Conservation (phyloP, 2,888 invertebrate species). For the Cantharis flavilabris region DNA sequence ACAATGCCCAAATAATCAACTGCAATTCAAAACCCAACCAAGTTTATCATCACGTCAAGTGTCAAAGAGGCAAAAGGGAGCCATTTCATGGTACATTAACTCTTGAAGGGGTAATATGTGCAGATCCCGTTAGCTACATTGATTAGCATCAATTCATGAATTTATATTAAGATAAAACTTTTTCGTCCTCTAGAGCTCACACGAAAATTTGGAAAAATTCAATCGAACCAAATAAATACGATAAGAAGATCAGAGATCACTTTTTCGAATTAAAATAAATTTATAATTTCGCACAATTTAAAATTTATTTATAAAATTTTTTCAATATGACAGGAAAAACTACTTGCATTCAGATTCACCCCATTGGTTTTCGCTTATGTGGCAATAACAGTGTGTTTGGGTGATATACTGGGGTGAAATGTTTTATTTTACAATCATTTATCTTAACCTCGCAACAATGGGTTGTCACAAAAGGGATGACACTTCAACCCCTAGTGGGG, state of each 20-base stretch:
- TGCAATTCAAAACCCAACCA: neutral
- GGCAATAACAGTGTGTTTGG: constrained; percentile 48
- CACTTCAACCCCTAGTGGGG: constrained; percentile 44
- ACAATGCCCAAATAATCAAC: neutral
- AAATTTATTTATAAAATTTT: neutral
- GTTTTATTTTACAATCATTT: constrained; percentile 57
- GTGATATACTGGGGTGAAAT: constrained; percentile 41
- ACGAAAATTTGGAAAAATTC: neutral
- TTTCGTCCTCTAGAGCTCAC: neutral
- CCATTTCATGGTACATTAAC: constrained; percentile 17
- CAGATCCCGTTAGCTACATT: neutral
- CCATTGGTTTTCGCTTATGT: constrained; percentile 50
- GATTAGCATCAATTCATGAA: constrained; percentile 2
- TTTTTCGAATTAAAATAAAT: neutral
- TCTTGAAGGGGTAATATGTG: constrained; percentile 6
- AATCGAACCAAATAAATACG: too few species aligned
- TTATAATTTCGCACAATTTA: neutral
- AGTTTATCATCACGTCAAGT: neutral
- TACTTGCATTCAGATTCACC: constrained; percentile 47
- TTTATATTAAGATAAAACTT: neutral
- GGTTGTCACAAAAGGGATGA: constrained; percentile 54
- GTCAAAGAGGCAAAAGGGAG: neutral
- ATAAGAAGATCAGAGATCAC: neutral
- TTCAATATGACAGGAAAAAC: neutral
- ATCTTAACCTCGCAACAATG: constrained; percentile 56